Base-by-base conservation (phyloP, 2,888 invertebrate species). In the Mimumesa dahlbomi region DNA sequence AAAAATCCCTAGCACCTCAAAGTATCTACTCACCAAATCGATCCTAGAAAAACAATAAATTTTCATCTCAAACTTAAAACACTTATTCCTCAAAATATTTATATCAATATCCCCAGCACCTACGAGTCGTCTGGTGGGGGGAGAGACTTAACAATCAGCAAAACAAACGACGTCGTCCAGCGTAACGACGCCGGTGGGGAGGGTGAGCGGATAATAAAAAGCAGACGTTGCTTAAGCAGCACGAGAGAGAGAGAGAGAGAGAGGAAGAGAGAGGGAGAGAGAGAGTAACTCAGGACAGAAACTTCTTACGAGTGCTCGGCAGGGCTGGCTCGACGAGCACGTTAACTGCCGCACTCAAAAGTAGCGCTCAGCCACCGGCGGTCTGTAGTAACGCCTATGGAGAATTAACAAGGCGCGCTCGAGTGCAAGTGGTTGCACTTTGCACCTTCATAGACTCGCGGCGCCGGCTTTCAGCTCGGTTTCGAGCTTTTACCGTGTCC, bases 381-480 rank as follows among this genome's bases (percentile, higher is more conserved):
- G 52, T 52, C 61, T 19, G 72, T 79, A 74, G 77, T 79, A 82
- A 83, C 83, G 62, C 79, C 82, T 76, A 81, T 81, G 81, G 79
- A 80, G 81, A 84, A 83, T 85, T 85, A 84, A 83, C 84, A 85
- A 81, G 83, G 75, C 73, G 79, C 75, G 73, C 72, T 75, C 68
- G 78, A 82, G 80, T 82, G 81, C 64, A 43, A 62, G 73, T 57
- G 61, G 63, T 64, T 73, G 65, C 65, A 62, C 73, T 63, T 68
- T 61, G 54, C 62, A 54, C 61, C 66, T 58, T 54, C 57, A 36
- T 38, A 48, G 54, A 18, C 57, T 57, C 38, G 21, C 61, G 16
- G 18, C 13, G 29, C 48, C 22, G 46, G 43, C 53, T 59, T 67
- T 56, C 59, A 36, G 7, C 34, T 9, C 9, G 19, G 48, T 14